phyloP scores from a whole-genome alignment of 2,797 vertebrate genomes.

The Fundulus diaphanus region DNA sequence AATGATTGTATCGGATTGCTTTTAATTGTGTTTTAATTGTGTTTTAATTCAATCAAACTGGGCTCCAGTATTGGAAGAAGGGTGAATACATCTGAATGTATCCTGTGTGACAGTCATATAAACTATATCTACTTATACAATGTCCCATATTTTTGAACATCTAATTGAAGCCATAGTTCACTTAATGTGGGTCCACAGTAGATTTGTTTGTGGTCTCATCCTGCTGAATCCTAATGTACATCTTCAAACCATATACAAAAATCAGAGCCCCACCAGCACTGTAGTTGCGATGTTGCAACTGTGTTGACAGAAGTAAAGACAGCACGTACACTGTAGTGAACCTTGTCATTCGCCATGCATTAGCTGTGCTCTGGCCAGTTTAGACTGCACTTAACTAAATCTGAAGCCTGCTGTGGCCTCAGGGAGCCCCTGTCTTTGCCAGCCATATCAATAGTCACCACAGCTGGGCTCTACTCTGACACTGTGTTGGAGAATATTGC shows the following conservation, averaged over 20 bases:
- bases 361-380: constrained; percentile 55
- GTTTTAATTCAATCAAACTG: background rate
- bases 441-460: constrained; percentile 72
- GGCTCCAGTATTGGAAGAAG: background rate
- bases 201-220: background rate
- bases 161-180: background rate
- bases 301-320: constrained; percentile 46
- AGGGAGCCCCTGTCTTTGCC: constrained; percentile 68
- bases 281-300: background rate
- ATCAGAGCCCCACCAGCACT: background rate
- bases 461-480: constrained; percentile 62
- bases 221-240: background rate
- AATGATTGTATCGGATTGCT: background rate
- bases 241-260: background rate
- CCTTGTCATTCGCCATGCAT: constrained; percentile 54
- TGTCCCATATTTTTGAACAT: background rate
- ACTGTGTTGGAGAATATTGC: constrained; percentile 64
- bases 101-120: background rate
- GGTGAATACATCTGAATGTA: background rate
- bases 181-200: background rate
- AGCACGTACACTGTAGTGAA: constrained; percentile 51
- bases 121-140: background rate
- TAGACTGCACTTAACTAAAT: constrained; percentile 64
- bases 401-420: constrained; percentile 67
- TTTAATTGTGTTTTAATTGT: background rate